These are phyloP conservation scores for Encarsia formosa DNA, from an alignment of 2,888 invertebrate genomes.

Conservation along the genomic window DNA sequence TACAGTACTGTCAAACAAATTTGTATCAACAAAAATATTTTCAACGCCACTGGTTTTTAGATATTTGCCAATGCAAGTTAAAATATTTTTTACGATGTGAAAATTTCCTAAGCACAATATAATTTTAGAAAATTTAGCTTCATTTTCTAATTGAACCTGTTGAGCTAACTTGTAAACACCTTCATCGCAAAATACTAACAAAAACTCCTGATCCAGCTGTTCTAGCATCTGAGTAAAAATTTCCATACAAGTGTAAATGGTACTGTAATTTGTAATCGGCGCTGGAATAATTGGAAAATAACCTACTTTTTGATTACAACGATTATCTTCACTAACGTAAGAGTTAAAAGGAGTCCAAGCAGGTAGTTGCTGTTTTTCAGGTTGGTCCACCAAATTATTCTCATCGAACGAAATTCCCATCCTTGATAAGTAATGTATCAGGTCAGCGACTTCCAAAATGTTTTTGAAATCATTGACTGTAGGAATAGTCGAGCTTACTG, in stretches of 20 bases:
- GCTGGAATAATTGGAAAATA: not conserved
- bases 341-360: not conserved
- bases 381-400: too few relatives aligned
- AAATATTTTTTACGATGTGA: conserved; percentile 13
- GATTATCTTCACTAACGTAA: not conserved
- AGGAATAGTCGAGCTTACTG: not conserved
- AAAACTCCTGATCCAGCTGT: conserved; percentile 6
- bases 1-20: not conserved
- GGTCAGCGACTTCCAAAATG: not conserved
- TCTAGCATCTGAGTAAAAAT: not conserved
- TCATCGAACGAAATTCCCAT: too few relatives aligned
- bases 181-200: conserved; percentile 18
- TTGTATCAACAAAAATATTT: conserved; percentile 14
- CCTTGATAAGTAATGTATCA: not conserved
- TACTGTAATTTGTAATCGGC: not conserved
- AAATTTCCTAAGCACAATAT: conserved; percentile 15
- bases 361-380: not conserved
- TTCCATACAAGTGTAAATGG: not conserved
- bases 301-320: not conserved
- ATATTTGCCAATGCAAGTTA: conserved; percentile 12
- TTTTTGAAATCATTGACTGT: not conserved
- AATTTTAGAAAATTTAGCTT: conserved; percentile 8
- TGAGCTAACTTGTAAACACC: conserved; percentile 14
- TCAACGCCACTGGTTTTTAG: conserved; percentile 20
- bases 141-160: conserved; percentile 3